Evolutionary conservation across 2,888 invertebrate species (phyloP), one percentile per base, ranked within the genome.

Genomic region (Lepidocyrtoides sp.): DNA sequence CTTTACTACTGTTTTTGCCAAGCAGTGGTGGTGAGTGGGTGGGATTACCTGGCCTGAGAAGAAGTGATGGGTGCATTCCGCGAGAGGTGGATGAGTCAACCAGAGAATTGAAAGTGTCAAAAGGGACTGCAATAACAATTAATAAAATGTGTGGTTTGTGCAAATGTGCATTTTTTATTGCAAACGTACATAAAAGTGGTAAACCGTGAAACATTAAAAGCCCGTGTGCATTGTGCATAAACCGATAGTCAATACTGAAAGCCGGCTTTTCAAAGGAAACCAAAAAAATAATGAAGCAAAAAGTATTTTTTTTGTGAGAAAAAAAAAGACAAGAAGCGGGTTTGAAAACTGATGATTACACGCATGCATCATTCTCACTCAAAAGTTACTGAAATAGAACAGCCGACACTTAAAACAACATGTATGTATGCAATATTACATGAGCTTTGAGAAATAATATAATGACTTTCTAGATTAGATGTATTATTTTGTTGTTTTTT

Each of bases 31-130:
- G 60, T 44, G 51, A 36, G 48, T 51, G 54, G 32, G 36, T 69
- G 77, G 36, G 72, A 81, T 93, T 92, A 93, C 93, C 94, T 94
- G 93, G 94, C 82, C 91, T 93, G 79, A 94, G 93, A 29, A 93
- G 94, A 66, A 92, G 93, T 84, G 93, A 94, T n/a, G 93, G 93
- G 92, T 93, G 92, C 91, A 93, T 89, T 86, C 94, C 93, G 86
- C 93, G 91, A 79, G 94, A 93, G 44, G 92, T 93, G 91, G 92
- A 93, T 92, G 93, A 93, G 93, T 93, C 92, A 91, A 93, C 92
- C 92, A 94, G 92, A 72, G 93, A 94, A 92, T 93, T 94, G 93
- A 93, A 94, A 84, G 93, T 93, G 91, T 93, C 93, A 93, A 93
- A 93, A 57, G 92, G 93, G 89, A 94, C 93, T 93, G 93, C 88